These are phyloP conservation scores for Bos javanicus DNA, from an alignment of 2,113 vertebrate genomes.

Conservation along the genomic window DNA sequence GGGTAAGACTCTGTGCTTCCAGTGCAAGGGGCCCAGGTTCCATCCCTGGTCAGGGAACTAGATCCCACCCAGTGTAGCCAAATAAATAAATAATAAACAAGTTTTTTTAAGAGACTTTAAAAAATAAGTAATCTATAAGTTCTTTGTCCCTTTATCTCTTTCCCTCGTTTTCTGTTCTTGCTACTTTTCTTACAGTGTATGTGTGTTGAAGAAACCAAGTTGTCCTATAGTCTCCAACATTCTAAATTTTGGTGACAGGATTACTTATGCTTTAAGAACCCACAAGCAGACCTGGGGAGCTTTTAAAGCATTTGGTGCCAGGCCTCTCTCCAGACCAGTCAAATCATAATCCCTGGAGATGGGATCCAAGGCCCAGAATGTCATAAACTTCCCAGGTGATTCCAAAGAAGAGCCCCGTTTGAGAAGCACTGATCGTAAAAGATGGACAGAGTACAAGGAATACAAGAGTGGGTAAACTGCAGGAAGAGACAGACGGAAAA, in stretches of 20 bases:
- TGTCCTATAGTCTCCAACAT: not conserved
- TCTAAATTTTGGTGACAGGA: not conserved
- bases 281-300: not conserved
- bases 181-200: not conserved
- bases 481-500: not conserved
- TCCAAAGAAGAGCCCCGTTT: rapidly evolving
- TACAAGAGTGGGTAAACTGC: not conserved
- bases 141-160: not conserved
- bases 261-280: not conserved
- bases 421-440: not conserved
- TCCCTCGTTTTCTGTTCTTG: not conserved
- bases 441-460: not conserved
- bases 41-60: not conserved
- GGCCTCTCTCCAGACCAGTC: not conserved
- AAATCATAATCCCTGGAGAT: not conserved
- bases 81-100: not conserved
- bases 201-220: not conserved
- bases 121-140: not conserved
- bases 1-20: not conserved
- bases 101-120: not conserved
- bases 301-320: not conserved
- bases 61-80: not conserved
- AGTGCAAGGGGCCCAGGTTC: not conserved
- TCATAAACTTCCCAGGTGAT: not conserved
- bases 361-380: not conserved